Evolutionary conservation across 2,113 vertebrate species (phyloP).

Genomic region (Empidonax traillii): DNA sequence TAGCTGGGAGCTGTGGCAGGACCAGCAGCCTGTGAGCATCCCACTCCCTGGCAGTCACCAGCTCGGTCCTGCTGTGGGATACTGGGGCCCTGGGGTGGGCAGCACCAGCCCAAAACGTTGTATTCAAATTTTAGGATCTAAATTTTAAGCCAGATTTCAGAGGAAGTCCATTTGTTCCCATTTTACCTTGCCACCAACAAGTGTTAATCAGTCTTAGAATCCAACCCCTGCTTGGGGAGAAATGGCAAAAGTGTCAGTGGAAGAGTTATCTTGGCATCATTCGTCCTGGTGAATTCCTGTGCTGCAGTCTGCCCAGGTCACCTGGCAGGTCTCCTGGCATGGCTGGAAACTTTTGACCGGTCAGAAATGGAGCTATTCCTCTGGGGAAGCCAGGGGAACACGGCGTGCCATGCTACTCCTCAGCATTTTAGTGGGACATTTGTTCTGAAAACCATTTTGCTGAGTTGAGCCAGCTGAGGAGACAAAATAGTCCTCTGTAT

Average conservation of each 20-base stretch:
- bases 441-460: neutral
- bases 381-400: neutral
- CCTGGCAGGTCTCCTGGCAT: neutral
- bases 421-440: neutral
- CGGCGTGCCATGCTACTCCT: neutral
- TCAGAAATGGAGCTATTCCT: conserved; percentile 25
- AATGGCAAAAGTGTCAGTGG: neutral
- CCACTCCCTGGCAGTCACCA: neutral
- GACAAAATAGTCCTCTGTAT: neutral
- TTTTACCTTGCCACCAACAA: neutral
- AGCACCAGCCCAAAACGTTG: neutral
- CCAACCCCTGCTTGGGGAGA: neutral
- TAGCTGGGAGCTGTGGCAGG: neutral
- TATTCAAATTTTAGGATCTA: neutral
- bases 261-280: neutral
- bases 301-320: neutral
- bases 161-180: fast-evolving
- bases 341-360: conserved; percentile 35
- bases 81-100: neutral
- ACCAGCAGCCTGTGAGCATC: neutral
- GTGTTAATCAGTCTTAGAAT: neutral
- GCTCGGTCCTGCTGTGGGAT: fast-evolving
- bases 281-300: neutral
- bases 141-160: neutral
- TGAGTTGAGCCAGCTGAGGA: neutral